phyloP scores from a whole-genome alignment of 2,113 vertebrate species.

The Sylvietta virens region DNA sequence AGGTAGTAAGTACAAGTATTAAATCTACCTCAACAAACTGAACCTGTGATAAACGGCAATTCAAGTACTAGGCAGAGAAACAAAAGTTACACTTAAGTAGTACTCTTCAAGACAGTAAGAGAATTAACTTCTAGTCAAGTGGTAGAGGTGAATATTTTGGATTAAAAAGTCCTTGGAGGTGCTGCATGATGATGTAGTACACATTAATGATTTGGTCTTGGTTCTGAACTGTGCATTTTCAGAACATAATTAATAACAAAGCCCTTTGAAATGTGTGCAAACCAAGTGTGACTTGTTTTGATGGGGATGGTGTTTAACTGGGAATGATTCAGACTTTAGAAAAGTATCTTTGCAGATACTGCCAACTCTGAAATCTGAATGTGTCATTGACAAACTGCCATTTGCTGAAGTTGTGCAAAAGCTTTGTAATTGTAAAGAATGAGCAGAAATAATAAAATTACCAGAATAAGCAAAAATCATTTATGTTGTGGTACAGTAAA shows the following conservation, averaged over 20 bases:
- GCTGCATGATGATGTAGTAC: neutral
- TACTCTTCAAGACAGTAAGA: neutral
- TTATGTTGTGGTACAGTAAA: neutral
- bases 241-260: neutral
- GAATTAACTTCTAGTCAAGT: neutral
- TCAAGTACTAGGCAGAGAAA: neutral
- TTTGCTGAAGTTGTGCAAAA: neutral
- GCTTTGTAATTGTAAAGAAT: neutral
- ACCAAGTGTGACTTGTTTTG: neutral
- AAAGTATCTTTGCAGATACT: neutral
- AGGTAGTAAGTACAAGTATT: neutral
- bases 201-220: neutral
- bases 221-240: neutral
- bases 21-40: neutral
- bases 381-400: neutral
- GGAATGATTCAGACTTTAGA: neutral
- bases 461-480: neutral
- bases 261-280: neutral
- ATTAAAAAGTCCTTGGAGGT: neutral
- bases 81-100: neutral
- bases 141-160: neutral
- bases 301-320: neutral
- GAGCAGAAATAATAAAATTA: neutral
- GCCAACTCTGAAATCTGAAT: neutral
- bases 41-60: neutral